Evolutionary conservation across 2,113 vertebrate species (phyloP).

Genomic region (Phasianus colchicus): DNA sequence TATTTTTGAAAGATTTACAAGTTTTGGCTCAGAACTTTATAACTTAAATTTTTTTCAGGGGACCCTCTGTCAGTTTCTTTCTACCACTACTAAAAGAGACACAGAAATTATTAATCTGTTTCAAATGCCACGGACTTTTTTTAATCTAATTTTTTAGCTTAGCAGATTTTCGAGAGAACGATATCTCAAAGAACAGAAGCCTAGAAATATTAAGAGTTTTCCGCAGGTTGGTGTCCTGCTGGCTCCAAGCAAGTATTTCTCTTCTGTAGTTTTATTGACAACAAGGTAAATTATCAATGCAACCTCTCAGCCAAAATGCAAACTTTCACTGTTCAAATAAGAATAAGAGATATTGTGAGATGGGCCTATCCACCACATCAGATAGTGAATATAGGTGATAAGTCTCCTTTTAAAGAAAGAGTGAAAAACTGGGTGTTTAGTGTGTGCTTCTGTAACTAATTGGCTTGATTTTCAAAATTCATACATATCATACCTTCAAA

Average conservation of each 20-base stretch:
- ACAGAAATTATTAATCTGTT: background rate
- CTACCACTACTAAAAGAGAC: background rate
- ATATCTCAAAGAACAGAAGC: background rate
- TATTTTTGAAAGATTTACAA: background rate
- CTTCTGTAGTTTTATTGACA: background rate
- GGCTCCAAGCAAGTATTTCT: fast-evolving
- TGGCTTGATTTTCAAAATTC: background rate
- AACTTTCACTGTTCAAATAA: background rate
- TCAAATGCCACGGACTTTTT: background rate
- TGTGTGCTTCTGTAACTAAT: background rate
- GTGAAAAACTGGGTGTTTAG: background rate
- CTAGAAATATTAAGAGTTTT: background rate
- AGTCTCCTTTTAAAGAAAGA: background rate
- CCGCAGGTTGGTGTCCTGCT: background rate
- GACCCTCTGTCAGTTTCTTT: background rate
- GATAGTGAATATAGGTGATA: background rate
- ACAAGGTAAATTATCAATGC: background rate
- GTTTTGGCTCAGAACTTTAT: background rate
- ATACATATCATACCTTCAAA: background rate
- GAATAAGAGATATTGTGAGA: background rate
- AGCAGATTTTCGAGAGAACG: background rate
- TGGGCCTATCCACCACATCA: background rate
- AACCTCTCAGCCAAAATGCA: background rate
- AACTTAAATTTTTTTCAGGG: background rate
- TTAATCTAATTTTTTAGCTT: background rate